Base-by-base conservation (phyloP, 35 echinoderm and acorn worm genomes). In the Amphiura filiformis region DNA sequence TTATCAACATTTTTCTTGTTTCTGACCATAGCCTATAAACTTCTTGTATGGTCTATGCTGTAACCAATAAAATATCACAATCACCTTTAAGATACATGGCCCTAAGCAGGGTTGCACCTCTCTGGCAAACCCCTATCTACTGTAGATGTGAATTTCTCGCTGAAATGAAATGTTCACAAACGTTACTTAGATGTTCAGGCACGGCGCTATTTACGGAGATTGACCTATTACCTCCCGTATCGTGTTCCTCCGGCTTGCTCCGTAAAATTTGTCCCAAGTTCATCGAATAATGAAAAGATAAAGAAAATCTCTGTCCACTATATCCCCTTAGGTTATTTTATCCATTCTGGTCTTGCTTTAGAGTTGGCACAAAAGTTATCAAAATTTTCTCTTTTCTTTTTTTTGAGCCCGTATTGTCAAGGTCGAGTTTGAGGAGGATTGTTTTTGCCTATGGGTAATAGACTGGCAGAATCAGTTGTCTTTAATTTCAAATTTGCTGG, bases 1-100 rank as follows among this genome's bases (percentile, higher is more conserved):
- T 70, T 70, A 23, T 70, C 61, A 70, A 70, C 61, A 70, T 70
- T 70, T 70, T 70, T 70, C 61, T 70, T 70, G 61, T 70, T 70
- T 70, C 26, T 23, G 28, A 23, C 61, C 28, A 26, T 70, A 70
- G 26, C 61, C 61, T 70, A 70, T n/a, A 70, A 30, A 11, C 41
- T 2, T 70, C 61, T n/a, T n/a, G n/a, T n/a, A n/a, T n/a, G n/a
- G n/a, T n/a, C n/a, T n/a, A n/a, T n/a, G n/a, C n/a, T n/a, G n/a
- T n/a, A n/a, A n/a, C 28, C 15, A 26, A 70, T 70, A 26, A 23
- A n/a, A 70, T 70, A 30, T 23, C 4, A 70, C 61, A 30, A 30
- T 30, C 17, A 26, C 28, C 17, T 70, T 23, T 70, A n/a, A 18
- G 28, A 70, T 70, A 3, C 4, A 70, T 30, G 15, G 61, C 61